A percentile compares a stretch with the other conserved stretches of the same genome.
These are phyloP conservation scores for Acronicta leporina DNA, from an alignment of 2,888 invertebrate genomes.

Conservation along the genomic window DNA sequence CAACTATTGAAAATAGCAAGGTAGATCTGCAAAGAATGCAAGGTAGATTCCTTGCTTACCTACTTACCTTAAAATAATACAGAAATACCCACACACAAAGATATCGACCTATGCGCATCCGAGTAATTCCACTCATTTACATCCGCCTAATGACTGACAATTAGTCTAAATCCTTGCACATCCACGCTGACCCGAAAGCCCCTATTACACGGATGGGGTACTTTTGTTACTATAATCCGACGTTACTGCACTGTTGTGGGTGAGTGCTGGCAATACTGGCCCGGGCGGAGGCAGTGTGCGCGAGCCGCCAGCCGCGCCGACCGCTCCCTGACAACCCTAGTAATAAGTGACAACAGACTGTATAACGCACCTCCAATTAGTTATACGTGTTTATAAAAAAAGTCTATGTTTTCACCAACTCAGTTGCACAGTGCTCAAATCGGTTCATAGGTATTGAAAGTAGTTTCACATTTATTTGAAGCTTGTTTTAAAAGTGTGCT, in stretches of 20 bases:
- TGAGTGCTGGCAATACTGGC: constrained; percentile 73
- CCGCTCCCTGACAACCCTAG: constrained; percentile 72
- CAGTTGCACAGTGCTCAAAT: constrained; percentile 45
- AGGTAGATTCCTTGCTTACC: too few relatives aligned
- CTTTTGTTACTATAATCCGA: constrained; percentile 59
- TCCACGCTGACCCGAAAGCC: constrained; percentile 59
- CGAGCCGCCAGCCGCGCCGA: constrained; percentile 78
- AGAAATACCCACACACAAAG: not conserved
- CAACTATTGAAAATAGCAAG: not conserved
- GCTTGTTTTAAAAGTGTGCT: constrained; percentile 12
- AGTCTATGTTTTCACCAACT: constrained; percentile 50
- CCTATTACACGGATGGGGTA: constrained; percentile 62
- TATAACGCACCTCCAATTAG: constrained; percentile 63
- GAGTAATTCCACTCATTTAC: constrained; percentile 33
- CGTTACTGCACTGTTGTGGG: constrained; percentile 16
- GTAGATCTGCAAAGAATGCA: too few relatives aligned
- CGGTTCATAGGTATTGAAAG: constrained; percentile 16
- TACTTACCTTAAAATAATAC: too few relatives aligned
- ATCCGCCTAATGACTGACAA: constrained; percentile 58
- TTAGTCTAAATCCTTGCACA: constrained; percentile 59
- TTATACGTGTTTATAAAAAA: constrained; percentile 64
- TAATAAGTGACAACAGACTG: constrained; percentile 54
- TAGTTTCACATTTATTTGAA: constrained; percentile 4
- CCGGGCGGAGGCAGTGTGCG: constrained; percentile 88
- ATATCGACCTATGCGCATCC: not conserved